phyloP scores from a whole-genome alignment of 2,888 invertebrate genomes.

The Flexamia atlantica region DNA sequence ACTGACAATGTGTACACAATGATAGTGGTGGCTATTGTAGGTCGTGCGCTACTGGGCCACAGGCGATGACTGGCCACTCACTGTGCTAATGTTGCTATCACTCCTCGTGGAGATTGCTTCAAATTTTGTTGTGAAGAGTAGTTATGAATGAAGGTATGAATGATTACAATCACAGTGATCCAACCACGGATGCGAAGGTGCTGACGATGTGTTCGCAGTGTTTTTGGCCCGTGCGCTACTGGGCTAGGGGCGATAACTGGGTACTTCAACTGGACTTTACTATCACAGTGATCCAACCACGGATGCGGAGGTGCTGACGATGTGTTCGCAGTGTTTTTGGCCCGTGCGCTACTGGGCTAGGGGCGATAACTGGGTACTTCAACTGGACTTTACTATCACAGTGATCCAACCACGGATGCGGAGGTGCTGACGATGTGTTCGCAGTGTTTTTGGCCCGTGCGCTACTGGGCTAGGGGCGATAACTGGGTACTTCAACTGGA shows the following conservation, averaged over 20 bases:
- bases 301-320: conserved; percentile 29
- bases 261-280: not conserved
- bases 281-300: conserved; percentile 5
- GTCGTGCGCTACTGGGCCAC: conserved; percentile 41
- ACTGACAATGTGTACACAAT: conserved; percentile 26
- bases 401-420: conserved; percentile 14
- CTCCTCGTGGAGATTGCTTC: not conserved
- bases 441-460: conserved; percentile 17
- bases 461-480: conserved; percentile 7
- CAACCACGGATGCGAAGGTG: conserved; percentile 28
- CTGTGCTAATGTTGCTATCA: conserved; percentile 17
- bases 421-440: conserved; percentile 21
- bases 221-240: conserved; percentile 14
- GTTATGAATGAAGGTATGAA: conserved; percentile 42
- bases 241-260: conserved; percentile 7
- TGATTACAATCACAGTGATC: not conserved
- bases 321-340: conserved; percentile 27
- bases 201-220: conserved; percentile 19
- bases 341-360: conserved; percentile 19
- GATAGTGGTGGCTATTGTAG: conserved; percentile 36
- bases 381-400: not conserved
- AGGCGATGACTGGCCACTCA: conserved; percentile 27
- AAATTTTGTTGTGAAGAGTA: not conserved
- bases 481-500: conserved; percentile 14
- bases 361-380: conserved; percentile 26